These are phyloP conservation scores for Creontiades dilutus DNA, from an alignment of 2,888 invertebrate species.

Conservation along the genomic window DNA sequence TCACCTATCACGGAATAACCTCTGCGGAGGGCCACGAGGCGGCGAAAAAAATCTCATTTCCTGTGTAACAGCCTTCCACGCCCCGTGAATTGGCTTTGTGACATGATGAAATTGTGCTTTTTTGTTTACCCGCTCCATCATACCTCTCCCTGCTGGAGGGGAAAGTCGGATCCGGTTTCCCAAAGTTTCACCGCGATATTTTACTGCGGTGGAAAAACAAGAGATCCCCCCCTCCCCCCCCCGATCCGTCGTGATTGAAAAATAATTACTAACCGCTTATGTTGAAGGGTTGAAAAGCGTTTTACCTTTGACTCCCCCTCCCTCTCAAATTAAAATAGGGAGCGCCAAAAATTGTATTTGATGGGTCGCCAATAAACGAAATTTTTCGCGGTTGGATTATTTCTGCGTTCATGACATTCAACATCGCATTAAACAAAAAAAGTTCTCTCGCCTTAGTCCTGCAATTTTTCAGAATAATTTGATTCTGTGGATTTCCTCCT, in stretches of 20 bases:
- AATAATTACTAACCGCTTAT: background rate
- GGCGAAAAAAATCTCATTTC: conserved; percentile 38
- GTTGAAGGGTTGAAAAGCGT: background rate
- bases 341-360: no score
- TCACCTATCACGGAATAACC: background rate
- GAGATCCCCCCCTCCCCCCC: background rate
- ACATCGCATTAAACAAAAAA: no score
- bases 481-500: no score
- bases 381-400: no score
- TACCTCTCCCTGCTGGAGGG: background rate
- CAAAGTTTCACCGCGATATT: background rate
- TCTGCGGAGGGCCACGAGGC: background rate
- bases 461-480: no score
- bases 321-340: no score
- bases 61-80: conserved; percentile 19
- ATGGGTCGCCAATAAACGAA: no score
- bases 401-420: no score
- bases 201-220: background rate
- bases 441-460: no score
- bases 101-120: conserved; percentile 37
- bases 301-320: background rate
- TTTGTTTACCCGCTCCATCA: conserved; percentile 48
- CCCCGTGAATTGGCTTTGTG: conserved; percentile 36
- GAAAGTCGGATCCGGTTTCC: background rate
- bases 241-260: background rate